These are phyloP conservation scores for Microcebus murinus DNA, from an alignment of 2,113 vertebrate species.

Conservation along the genomic window DNA sequence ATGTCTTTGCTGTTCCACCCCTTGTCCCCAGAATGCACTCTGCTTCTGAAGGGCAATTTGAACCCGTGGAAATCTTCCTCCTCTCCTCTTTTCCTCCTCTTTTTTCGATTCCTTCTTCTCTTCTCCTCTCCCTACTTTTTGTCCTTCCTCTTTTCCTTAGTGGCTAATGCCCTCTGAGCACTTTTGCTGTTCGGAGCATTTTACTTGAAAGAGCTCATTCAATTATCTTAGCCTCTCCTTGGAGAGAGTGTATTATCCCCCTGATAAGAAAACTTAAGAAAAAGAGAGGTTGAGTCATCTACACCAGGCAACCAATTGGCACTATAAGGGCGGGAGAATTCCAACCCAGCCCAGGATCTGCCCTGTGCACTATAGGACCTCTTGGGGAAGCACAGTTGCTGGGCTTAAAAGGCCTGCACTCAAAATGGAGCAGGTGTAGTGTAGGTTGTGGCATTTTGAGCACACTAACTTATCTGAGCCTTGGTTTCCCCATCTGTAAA, in stretches of 20 bases:
- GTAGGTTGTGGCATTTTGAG: background rate
- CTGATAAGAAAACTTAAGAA: background rate
- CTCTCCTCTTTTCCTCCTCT: background rate
- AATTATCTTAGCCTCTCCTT: background rate
- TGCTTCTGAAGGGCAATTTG: background rate
- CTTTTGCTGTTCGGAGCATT: background rate
- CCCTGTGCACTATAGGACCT: background rate
- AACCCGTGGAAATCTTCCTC: background rate
- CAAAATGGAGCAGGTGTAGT: background rate
- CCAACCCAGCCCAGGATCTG: background rate
- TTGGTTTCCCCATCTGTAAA: background rate
- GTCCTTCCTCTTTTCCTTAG: background rate
- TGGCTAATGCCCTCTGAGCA: background rate
- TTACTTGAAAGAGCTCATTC: conserved; percentile 37
- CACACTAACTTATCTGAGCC: background rate
- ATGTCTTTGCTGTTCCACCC: background rate
- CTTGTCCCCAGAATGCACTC: background rate
- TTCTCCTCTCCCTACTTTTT: too few species aligned
- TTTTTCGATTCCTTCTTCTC: background rate
- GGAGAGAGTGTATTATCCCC: background rate
- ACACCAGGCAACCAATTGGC: background rate
- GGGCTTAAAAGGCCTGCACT: background rate
- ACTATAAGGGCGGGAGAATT: background rate
- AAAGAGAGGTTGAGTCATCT: background rate
- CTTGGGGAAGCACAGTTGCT: background rate